A percentile compares a stretch with the other conserved stretches of the same genome.
Evolutionary conservation across 2,113 vertebrate species (phyloP).

Genomic region (Helogale parvula): DNA sequence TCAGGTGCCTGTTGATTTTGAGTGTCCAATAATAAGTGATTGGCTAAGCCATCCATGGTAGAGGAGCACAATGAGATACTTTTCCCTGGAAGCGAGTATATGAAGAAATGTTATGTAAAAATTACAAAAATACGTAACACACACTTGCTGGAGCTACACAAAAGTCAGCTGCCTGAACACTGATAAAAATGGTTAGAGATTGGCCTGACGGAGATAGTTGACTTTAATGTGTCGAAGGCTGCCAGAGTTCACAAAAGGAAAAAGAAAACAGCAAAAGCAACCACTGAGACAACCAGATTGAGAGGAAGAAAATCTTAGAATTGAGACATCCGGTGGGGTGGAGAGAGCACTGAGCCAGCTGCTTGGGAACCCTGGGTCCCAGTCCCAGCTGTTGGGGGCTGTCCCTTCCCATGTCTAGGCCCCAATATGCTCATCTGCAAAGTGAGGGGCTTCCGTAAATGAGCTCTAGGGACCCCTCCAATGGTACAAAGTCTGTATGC

Average conservation of each 20-base stretch:
- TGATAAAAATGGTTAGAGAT: not conserved
- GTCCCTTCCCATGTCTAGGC: not conserved
- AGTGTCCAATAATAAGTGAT: not conserved
- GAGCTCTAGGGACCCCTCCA: not conserved
- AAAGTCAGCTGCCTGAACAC: not conserved
- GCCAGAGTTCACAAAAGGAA: not conserved
- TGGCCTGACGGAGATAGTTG: not conserved
- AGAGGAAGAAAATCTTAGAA: not conserved
- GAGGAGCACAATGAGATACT: constrained; percentile 19
- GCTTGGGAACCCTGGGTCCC: not conserved
- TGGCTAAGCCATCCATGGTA: constrained; percentile 7
- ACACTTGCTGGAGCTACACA: not conserved
- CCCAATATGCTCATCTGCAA: not conserved
- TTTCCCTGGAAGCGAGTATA: constrained; percentile 21
- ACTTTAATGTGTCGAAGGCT: not conserved
- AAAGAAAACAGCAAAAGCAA: not conserved
- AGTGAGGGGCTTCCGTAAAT: not conserved
- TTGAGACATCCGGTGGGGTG: not conserved
- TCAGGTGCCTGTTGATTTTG: constrained; percentile 26
- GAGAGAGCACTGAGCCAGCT: not conserved
- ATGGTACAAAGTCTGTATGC: not conserved
- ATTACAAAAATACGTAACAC: constrained; percentile 28
- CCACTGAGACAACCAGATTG: not conserved
- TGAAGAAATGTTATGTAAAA: constrained; percentile 28
- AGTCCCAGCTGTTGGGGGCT: not conserved